Percentiles rank a stretch among this genome's conserved stretches.
Conservation (phyloP, 2,113 vertebrate species). For the Saguinus midas region DNA sequence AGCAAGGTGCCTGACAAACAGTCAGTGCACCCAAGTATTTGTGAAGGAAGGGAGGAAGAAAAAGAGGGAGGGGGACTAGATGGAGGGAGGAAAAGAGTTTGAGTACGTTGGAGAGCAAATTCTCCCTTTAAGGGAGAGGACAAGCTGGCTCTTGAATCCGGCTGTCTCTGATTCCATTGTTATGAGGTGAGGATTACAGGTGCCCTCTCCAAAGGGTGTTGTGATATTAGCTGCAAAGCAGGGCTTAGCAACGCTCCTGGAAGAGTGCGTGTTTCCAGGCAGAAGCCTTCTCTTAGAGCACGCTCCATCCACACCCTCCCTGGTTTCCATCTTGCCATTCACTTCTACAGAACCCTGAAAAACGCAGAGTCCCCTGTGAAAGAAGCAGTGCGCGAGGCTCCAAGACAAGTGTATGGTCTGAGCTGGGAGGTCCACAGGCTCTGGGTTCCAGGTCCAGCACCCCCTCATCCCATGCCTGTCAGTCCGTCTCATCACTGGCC, state of each 20-base stretch:
- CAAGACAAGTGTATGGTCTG: background rate
- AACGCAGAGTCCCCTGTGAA: background rate
- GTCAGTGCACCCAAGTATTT: background rate
- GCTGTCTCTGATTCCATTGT: background rate
- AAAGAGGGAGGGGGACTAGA: no score
- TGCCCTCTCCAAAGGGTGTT: background rate
- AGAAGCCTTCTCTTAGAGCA: background rate
- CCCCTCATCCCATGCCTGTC: accelerated
- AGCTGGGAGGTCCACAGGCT: background rate
- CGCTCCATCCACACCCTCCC: no score
- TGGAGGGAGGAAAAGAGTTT: background rate
- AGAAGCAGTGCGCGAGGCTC: background rate
- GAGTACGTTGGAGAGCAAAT: background rate
- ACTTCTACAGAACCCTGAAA: background rate
- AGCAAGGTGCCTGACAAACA: background rate
- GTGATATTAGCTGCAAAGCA: background rate
- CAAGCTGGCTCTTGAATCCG: background rate
- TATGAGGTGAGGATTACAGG: background rate
- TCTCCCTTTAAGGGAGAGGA: background rate
- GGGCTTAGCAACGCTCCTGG: background rate
- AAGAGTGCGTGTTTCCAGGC: background rate
- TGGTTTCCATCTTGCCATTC: background rate
- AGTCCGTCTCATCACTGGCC: background rate
- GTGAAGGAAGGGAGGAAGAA: background rate
- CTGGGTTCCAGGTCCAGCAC: background rate